Evolutionary conservation across 2,113 vertebrate genomes (phyloP), one percentile per base, ranked within the genome.

Genomic region (Felis chaus): DNA sequence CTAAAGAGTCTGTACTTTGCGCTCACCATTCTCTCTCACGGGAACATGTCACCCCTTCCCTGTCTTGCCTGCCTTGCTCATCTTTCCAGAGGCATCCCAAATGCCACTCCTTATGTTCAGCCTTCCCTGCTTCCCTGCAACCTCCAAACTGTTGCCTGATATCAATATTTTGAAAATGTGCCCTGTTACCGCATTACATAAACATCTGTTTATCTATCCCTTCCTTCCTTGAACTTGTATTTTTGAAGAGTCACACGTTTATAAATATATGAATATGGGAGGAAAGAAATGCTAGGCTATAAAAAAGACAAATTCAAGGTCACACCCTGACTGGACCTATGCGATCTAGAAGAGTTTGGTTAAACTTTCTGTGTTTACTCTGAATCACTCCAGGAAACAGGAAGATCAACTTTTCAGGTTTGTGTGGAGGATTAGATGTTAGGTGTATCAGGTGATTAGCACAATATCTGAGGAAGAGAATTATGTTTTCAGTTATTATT

Each of bases 61-160:
- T 74, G 41, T 23, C 5, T 13, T 27, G 13, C n/a, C 31, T 45
- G 74, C 33, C 74, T 57, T 23, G 66, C 27, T 79, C 25, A 45
- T 73, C 69, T 91, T 91, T 81, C 65, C 69, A 82, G 65, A 91
- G 53, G 79, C 57, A 66, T 33, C 27, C 55, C 82, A 93, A 95
- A 41, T 63, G 87, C 76, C 74, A 7, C 25, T 82, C 83, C 82
- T 95, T 94, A 71, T 82, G 61, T 69, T 90, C 61, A 33, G 3
- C 31, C 81, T 76, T 88, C 29, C 10, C n/a, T 50, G 69, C 33
- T 61, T 83, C n/a, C n/a, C 55, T 87, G 65, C 18, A 50, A 68
- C 61, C n/a, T 92, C 69, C 23, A 65, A 89, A 97, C 29, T 53
- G 41, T 16, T 55, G 73, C 85, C 11, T 61, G 33, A 36, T 33